phyloP scores from a whole-genome alignment of 2,888 invertebrate species.

The Meandrusa payeni region DNA sequence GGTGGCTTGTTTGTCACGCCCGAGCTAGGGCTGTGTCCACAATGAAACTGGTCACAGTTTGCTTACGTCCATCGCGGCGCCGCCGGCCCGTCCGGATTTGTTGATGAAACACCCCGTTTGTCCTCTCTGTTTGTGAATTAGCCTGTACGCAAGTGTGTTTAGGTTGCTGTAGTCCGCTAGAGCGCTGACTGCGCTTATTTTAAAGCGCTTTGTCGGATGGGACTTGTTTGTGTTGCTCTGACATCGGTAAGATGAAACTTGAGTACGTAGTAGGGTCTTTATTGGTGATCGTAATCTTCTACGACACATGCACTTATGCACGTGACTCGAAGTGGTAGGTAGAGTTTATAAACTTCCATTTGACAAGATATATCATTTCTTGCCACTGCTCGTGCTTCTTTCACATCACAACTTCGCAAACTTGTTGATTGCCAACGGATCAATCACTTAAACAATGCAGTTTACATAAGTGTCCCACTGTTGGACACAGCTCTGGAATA shows the following conservation, averaged over 20 bases:
- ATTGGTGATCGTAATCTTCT: background rate
- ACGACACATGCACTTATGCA: no score
- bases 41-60: constrained; percentile 18
- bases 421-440: no score
- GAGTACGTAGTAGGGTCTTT: background rate
- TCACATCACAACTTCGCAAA: no score
- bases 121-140: constrained; percentile 21
- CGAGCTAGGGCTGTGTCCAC: constrained; percentile 18
- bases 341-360: no score
- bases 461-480: no score
- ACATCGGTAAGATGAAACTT: constrained; percentile 4
- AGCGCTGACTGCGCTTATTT: constrained; percentile 18
- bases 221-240: constrained; percentile 11
- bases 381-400: no score
- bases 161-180: constrained; percentile 9
- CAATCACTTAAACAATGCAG: no score
- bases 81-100: constrained; percentile 15
- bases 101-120: constrained; percentile 20
- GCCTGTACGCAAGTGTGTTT: constrained; percentile 19
- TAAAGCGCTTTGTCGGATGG: constrained; percentile 14
- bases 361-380: no score
- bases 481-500: no score
- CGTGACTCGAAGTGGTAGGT: no score
- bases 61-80: constrained; percentile 12
- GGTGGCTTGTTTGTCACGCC: constrained; percentile 18